A percentile compares a stretch with the other conserved stretches of the same genome.
Evolutionary conservation across 2,888 invertebrate species (phyloP).

Genomic region (Dilophus febrilis): DNA sequence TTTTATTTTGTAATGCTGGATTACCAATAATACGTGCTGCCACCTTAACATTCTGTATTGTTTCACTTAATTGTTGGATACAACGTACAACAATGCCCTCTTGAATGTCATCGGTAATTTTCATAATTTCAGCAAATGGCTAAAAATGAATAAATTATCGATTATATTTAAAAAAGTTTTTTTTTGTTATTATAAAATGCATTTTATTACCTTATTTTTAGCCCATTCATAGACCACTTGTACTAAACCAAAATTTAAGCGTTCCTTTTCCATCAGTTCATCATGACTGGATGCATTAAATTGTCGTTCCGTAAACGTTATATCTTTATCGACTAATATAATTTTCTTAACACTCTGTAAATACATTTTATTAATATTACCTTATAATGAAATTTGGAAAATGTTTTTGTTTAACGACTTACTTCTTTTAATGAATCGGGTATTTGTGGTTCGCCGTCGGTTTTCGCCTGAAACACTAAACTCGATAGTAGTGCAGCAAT

Average conservation of each 20-base stretch:
- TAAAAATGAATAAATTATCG: conserved; percentile 26
- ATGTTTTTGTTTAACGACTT: no score
- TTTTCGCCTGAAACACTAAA: conserved; percentile 80
- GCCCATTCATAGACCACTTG: conserved; percentile 96
- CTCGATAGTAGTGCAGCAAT: conserved; percentile 88
- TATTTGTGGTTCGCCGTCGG: conserved; percentile 39
- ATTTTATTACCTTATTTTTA: conserved; percentile 46
- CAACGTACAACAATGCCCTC: conserved; percentile 96
- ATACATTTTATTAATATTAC: background rate
- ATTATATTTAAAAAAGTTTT: no score
- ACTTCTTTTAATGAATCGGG: conserved; percentile 41
- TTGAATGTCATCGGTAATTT: conserved; percentile 82
- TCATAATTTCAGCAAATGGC: conserved; percentile 87
- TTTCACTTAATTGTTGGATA: conserved; percentile 91
- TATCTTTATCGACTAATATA: conserved; percentile 45
- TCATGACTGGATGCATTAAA: conserved; percentile 29
- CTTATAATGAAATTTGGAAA: no score
- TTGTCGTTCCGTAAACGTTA: conserved; percentile 47
- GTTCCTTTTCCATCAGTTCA: conserved; percentile 36
- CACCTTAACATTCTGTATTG: conserved; percentile 71
- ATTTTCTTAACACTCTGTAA: conserved; percentile 60
- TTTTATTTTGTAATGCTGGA: conserved; percentile 76
- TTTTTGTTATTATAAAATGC: background rate
- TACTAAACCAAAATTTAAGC: conserved; percentile 78
- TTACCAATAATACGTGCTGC: conserved; percentile 90